Percentiles rank a stretch among this genome's conserved stretches.
Evolutionary conservation across 1,140 invertebrate species (phyloP).

Genomic region (Zaprionus tsacasi): DNA sequence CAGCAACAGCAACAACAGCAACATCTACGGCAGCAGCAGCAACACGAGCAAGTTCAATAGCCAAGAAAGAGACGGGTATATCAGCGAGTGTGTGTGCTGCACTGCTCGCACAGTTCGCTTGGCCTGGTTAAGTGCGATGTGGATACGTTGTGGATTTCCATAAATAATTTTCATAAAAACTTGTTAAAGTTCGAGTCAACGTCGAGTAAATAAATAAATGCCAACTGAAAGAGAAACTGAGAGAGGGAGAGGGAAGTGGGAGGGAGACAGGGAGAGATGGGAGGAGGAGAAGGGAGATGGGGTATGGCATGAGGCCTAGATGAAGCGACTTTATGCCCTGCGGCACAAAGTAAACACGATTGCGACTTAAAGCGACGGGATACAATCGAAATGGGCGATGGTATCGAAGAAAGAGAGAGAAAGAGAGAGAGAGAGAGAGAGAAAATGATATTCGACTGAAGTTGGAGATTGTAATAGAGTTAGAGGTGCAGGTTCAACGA

Average conservation of each 20-base stretch:
- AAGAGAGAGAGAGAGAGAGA: background rate
- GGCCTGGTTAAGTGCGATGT: constrained; percentile 13
- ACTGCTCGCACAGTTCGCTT: background rate
- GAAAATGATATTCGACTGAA: too few species aligned
- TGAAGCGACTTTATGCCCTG: constrained; percentile 58
- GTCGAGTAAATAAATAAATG: constrained; percentile 67
- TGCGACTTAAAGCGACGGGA: background rate
- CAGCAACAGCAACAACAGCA: background rate
- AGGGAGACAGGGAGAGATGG: background rate
- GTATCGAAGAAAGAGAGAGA: background rate
- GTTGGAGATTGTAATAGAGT: too few species aligned
- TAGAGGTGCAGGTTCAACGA: too few species aligned
- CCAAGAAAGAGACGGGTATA: constrained; percentile 22
- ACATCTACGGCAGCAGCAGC: too few species aligned
- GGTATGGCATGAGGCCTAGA: constrained; percentile 22
- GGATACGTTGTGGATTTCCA: constrained; percentile 35
- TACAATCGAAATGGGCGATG: background rate
- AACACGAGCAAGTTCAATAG: background rate
- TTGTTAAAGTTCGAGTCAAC: constrained; percentile 69
- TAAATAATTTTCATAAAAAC: constrained; percentile 74
- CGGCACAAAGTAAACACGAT: constrained; percentile 65
- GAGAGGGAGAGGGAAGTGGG: background rate
- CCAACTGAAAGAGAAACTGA: constrained; percentile 6
- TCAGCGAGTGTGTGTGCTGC: background rate
- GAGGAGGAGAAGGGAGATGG: constrained; percentile 2